phyloP scores from a whole-genome alignment of 1,140 invertebrate species.

The Papilio polyxenes region DNA sequence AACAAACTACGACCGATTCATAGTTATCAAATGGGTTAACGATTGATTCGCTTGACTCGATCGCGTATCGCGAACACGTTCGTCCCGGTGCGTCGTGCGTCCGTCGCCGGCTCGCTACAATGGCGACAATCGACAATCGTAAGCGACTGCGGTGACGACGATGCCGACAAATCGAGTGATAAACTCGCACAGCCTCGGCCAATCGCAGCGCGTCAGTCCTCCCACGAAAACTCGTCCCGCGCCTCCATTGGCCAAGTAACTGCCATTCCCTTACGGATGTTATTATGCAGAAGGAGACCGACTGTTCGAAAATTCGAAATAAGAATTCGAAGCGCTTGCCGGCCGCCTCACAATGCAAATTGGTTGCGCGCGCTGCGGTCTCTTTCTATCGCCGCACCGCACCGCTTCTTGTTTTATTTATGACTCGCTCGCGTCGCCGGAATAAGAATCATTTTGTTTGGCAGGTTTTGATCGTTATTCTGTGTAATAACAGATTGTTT shows the following conservation, averaged over 20 bases:
- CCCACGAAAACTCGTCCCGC: constrained; percentile 65
- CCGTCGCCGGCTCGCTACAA: constrained; percentile 68
- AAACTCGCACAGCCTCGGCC: constrained; percentile 61
- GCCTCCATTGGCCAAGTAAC: constrained; percentile 73
- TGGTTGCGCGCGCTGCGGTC: constrained; percentile 72
- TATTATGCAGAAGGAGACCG: constrained; percentile 78
- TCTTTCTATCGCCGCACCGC: constrained; percentile 61
- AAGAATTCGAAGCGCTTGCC: constrained; percentile 78
- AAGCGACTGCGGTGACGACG: constrained; percentile 71
- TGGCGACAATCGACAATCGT: constrained; percentile 78
- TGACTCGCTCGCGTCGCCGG: constrained; percentile 40
- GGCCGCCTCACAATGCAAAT: constrained; percentile 76
- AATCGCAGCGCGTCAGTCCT: constrained; percentile 65
- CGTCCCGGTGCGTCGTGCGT: constrained; percentile 59
- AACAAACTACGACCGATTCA: constrained; percentile 50
- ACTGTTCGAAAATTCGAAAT: constrained; percentile 74
- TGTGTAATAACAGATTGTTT: constrained; percentile 17
- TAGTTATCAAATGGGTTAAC: constrained; percentile 52
- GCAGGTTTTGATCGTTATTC: constrained; percentile 27
- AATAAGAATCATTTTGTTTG: constrained; percentile 39
- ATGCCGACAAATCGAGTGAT: constrained; percentile 75
- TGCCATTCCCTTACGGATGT: constrained; percentile 79
- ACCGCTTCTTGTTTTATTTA: constrained; percentile 59
- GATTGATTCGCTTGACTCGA: constrained; percentile 58
- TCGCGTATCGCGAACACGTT: constrained; percentile 64